Conservation (phyloP, 2,888 invertebrate species). For the Carterocephalus palaemon region DNA sequence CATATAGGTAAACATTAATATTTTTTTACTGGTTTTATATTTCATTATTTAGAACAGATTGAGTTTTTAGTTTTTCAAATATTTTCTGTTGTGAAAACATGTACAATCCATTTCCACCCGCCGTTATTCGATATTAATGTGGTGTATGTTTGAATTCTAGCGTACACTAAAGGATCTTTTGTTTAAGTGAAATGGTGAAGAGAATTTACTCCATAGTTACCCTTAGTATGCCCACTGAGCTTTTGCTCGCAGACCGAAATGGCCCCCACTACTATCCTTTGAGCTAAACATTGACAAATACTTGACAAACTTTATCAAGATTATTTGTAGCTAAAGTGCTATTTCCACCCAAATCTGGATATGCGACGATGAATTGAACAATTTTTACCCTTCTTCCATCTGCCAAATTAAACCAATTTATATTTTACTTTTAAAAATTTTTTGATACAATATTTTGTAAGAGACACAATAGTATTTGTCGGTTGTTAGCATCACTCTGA, state of each 20-base stretch:
- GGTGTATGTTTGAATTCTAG: slow-evolving; percentile 64
- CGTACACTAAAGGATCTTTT: slow-evolving; percentile 70
- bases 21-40: too few relatives aligned
- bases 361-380: too few relatives aligned
- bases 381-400: too few relatives aligned
- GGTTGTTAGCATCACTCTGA: slow-evolving; percentile 13
- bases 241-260: slow-evolving; percentile 23
- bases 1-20: too few relatives aligned
- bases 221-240: slow-evolving; percentile 55
- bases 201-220: slow-evolving; percentile 59
- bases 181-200: slow-evolving; percentile 68
- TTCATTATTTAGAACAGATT: too few relatives aligned
- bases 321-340: too few relatives aligned
- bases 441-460: background rate
- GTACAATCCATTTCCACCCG: background rate
- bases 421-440: too few relatives aligned
- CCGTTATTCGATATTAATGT: slow-evolving; percentile 17
- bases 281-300: slow-evolving; percentile 49
- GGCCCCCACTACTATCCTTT: slow-evolving; percentile 30
- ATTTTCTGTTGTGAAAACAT: slow-evolving; percentile 3
- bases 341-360: too few relatives aligned
- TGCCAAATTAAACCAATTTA: too few relatives aligned
- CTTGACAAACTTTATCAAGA: slow-evolving; percentile 10
- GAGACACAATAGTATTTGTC: slow-evolving; percentile 18
- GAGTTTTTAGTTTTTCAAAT: too few relatives aligned